Conservation (phyloP, 2,797 vertebrate genomes). For the Zenarchopterus dispar region DNA sequence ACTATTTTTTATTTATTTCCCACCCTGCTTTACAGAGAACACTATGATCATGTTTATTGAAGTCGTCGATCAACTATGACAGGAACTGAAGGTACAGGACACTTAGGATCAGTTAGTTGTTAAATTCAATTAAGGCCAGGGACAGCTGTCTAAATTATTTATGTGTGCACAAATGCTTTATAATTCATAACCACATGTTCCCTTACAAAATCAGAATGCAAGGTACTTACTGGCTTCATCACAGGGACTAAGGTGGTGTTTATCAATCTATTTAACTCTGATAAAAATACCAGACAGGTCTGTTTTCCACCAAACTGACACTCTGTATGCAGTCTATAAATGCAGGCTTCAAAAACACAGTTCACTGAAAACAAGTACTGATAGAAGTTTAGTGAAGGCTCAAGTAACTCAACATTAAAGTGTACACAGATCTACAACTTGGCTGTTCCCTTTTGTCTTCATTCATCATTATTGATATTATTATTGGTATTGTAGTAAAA, state of each 20-base stretch:
- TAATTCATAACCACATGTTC: constrained; percentile 37
- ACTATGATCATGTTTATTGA: not conserved
- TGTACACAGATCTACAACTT: too few relatives aligned
- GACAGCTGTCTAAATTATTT: constrained; percentile 1
- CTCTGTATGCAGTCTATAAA: too few relatives aligned
- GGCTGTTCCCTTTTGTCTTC: too few relatives aligned
- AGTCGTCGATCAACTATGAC: not conserved
- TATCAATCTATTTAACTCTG: not conserved
- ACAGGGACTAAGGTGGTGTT: not conserved
- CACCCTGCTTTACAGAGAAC: not conserved
- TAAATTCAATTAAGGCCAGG: constrained; percentile 11
- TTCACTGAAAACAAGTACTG: too few relatives aligned
- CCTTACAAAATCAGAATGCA: constrained; percentile 26
- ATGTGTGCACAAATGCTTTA: constrained; percentile 28
- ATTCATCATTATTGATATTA: too few relatives aligned
- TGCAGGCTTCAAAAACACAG: too few relatives aligned
- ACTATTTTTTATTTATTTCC: too few relatives aligned
- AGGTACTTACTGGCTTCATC: constrained; percentile 1
- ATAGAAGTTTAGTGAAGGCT: too few relatives aligned
- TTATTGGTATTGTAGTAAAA: too few relatives aligned
- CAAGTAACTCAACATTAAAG: too few relatives aligned
- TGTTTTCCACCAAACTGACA: too few relatives aligned
- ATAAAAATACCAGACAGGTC: not conserved
- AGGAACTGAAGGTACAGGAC: constrained; percentile 13
- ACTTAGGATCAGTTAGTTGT: constrained; percentile 8